Base-by-base conservation (phyloP, 2,888 invertebrate species). In the Cheilosia pagana region DNA sequence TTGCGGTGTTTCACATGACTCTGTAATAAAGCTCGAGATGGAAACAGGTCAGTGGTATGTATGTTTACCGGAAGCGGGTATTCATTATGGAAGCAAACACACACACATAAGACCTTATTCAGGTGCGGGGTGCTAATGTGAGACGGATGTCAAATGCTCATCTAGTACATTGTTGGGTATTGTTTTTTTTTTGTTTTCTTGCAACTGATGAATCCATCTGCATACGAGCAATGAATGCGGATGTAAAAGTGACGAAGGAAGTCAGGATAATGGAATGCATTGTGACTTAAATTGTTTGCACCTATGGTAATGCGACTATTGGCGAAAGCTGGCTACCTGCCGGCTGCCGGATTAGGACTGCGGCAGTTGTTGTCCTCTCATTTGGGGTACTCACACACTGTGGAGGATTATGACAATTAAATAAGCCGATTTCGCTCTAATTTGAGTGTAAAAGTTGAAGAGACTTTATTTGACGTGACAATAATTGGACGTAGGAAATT, bases 31-130 rank as follows among this genome's bases (percentile, higher is more conserved):
- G 81, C 63, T 43, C 7, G 63, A 68, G 62, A 70, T 75, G 62
- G 31, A 81, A 85, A 70, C 71, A 45, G 81, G 85, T 85, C 85
- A 85, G n/a, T 62, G 67, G 70, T 81, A 55, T 85, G 75, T n/a
- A n/a, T 81, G 75, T 71, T 81, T 74, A 60, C 85, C 21, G 74
- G 82, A 83, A 83, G 45, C 35, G 39, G 50, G 74, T 62, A 78
- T 68, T 78, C 78, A 78, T 79, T 79, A 74, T 50, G 31, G 48
- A 67, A 71, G 48, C 12, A 52, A 65, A 3, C 50, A 25, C n/a
- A 72, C 67, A 39, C 68, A 59, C 7, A 70, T 14, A 59, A 28
- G 52, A 62, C 70, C 28, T 23, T 53, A 28, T 55, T 62, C 75
- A 75, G 68, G 68, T 71, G 62, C 43, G 65, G 25, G 48, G 62